Evolutionary conservation across 2,797 vertebrate genomes (phyloP).

Genomic region (Paguma larvata): DNA sequence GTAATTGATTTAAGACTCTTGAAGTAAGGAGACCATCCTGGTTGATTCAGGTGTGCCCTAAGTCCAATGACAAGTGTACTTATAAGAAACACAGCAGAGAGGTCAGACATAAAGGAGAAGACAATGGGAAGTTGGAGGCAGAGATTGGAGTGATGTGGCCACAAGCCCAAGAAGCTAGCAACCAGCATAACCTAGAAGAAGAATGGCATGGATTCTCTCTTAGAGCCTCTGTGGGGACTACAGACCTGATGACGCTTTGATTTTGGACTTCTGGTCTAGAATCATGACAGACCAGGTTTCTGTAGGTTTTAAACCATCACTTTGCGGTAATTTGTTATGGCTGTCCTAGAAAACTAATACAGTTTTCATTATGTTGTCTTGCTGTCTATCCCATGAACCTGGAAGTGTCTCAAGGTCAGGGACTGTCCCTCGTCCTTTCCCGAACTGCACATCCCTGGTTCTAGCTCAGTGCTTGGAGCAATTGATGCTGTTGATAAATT

Average conservation of each 20-base stretch:
- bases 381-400: neutral
- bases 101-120: neutral
- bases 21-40: neutral
- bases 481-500: neutral
- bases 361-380: neutral
- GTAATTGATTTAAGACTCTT: neutral
- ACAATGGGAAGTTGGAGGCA: neutral
- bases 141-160: neutral
- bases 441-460: neutral
- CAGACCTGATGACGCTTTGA: neutral
- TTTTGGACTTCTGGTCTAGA: slow-evolving; percentile 16
- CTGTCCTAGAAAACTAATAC: neutral
- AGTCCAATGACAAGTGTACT: neutral
- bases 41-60: neutral
- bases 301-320: neutral
- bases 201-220: neutral
- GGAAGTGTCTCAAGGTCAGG: neutral
- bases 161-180: neutral
- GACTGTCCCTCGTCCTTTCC: neutral
- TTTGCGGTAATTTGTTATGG: neutral
- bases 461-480: neutral
- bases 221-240: neutral
- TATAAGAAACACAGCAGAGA: neutral
- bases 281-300: neutral
- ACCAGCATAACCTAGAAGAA: neutral